phyloP scores from a whole-genome alignment of 2,113 vertebrate species.

The Rhinoptilus africanus region DNA sequence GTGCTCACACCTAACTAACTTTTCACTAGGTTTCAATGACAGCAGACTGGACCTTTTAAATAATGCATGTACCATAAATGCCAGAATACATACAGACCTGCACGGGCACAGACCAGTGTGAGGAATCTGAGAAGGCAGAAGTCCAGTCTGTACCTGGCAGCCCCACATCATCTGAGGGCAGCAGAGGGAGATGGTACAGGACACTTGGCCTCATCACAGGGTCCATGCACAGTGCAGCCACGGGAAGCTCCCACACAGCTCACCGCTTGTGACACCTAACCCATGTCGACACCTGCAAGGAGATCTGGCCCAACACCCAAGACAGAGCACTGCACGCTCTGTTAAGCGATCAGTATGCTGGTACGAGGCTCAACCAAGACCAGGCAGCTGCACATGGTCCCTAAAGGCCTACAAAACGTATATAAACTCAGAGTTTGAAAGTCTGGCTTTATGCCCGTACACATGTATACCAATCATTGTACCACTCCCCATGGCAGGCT shows the following conservation, averaged over 20 bases:
- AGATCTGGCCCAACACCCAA: background rate
- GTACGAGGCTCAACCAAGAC: background rate
- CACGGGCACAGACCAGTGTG: fast-evolving
- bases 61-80: background rate
- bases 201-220: background rate
- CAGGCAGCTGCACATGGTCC: slow-evolving; percentile 8
- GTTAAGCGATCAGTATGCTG: background rate
- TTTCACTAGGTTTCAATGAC: background rate
- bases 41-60: background rate
- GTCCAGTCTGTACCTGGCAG: background rate
- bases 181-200: background rate
- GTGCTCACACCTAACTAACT: background rate
- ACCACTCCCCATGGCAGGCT: background rate
- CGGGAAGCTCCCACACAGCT: background rate
- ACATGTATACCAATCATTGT: slow-evolving; percentile 15
- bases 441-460: slow-evolving; percentile 26
- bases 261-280: background rate
- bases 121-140: background rate
- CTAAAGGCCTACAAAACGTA: slow-evolving; percentile 24
- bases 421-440: background rate
- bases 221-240: background rate
- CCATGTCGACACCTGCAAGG: background rate
- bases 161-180: background rate
- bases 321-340: background rate
- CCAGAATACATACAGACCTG: background rate